Evolutionary conservation across 1,140 invertebrate species (phyloP).

Genomic region (Cherax quadricarinatus): DNA sequence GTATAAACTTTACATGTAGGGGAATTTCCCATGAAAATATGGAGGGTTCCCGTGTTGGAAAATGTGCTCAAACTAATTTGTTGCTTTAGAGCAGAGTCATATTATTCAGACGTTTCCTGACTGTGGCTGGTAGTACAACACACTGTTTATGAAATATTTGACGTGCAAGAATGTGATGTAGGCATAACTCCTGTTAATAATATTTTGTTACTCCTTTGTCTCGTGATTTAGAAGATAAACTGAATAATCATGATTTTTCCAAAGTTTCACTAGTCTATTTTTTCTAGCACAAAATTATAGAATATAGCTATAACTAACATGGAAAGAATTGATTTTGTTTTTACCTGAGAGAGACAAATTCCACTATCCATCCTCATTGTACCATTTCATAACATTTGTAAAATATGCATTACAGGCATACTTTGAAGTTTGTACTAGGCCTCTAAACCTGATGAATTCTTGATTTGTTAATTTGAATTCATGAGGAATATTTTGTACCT

Average conservation of each 20-base stretch:
- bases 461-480: slow-evolving; percentile 36
- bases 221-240: slow-evolving; percentile 17
- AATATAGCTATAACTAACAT: slow-evolving; percentile 25
- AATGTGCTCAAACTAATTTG: slow-evolving; percentile 8
- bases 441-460: slow-evolving; percentile 29
- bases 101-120: slow-evolving; percentile 28
- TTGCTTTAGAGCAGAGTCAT: slow-evolving; percentile 34
- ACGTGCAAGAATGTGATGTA: slow-evolving; percentile 44
- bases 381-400: slow-evolving; percentile 45
- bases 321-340: background rate
- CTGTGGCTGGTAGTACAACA: slow-evolving; percentile 21
- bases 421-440: slow-evolving; percentile 17
- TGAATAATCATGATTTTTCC: slow-evolving; percentile 41
- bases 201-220: slow-evolving; percentile 47
- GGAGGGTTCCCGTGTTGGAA: background rate
- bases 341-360: slow-evolving; percentile 37
- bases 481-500: slow-evolving; percentile 57
- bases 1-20: background rate
- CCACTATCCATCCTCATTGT: slow-evolving; percentile 58
- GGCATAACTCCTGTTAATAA: slow-evolving; percentile 52
- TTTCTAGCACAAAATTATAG: slow-evolving; percentile 57
- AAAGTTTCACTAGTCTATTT: slow-evolving; percentile 64
- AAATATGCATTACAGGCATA: slow-evolving; percentile 41
- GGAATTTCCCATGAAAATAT: background rate
- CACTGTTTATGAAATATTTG: slow-evolving; percentile 22